Conservation (phyloP, 2,113 vertebrate species). For the Erythrolamprus reginae region DNA sequence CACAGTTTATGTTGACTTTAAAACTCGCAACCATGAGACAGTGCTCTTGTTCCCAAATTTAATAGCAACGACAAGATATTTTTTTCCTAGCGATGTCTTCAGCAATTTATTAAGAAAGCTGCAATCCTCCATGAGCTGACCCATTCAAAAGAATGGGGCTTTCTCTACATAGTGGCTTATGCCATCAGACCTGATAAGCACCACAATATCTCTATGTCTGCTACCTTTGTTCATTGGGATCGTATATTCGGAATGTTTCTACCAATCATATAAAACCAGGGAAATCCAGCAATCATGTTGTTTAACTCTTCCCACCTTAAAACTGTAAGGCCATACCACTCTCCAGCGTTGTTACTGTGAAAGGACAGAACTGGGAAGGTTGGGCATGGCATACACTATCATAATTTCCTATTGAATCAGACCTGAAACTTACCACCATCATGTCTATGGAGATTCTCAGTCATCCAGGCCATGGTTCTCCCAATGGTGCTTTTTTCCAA, state of each 20-base stretch:
- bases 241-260: neutral
- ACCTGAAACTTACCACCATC: neutral
- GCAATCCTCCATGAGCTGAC: neutral
- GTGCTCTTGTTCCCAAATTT: conserved; percentile 56
- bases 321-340: neutral
- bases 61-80: conserved; percentile 37
- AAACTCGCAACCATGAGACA: conserved; percentile 62
- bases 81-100: neutral
- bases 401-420: neutral
- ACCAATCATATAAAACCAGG: neutral
- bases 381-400: neutral
- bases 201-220: neutral
- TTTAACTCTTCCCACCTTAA: neutral
- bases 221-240: neutral
- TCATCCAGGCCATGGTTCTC: too few species aligned
- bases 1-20: conserved; percentile 76
- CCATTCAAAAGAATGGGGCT: neutral
- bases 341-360: neutral
- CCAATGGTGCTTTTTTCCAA: too few species aligned
- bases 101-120: conserved; percentile 9
- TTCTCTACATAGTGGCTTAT: neutral
- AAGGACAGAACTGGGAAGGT: neutral
- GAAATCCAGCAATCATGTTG: neutral
- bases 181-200: conserved; percentile 33
- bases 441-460: neutral